A percentile compares a stretch with the other conserved stretches of the same genome.
phyloP scores from a whole-genome alignment of 2,113 vertebrate genomes.

The Gymnobelideus leadbeateri region DNA sequence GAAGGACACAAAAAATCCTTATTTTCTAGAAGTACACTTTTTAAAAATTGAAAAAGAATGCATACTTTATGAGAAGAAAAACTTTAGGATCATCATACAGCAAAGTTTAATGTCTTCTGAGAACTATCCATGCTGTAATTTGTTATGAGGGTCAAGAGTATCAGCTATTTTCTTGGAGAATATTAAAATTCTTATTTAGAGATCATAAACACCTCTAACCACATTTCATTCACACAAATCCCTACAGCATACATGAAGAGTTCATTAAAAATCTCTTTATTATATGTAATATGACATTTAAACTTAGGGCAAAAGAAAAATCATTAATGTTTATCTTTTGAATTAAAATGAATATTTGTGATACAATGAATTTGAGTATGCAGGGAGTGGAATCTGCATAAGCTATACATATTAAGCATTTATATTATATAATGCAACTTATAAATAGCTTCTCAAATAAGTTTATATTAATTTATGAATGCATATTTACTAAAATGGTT shows the following conservation, averaged over 20 bases:
- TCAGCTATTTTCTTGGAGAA: conserved; percentile 1
- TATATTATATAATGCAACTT: background rate
- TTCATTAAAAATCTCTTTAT: background rate
- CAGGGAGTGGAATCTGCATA: background rate
- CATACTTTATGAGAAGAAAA: background rate
- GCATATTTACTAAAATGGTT: background rate
- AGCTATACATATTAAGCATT: conserved; percentile 18
- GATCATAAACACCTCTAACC: conserved; percentile 24
- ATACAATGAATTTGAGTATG: conserved; percentile 22
- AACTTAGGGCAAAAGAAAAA: background rate
- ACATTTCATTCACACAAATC: background rate
- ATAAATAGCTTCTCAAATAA: background rate
- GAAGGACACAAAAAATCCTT: background rate
- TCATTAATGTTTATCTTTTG: too few relatives aligned
- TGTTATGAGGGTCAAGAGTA: background rate
- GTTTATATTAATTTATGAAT: background rate
- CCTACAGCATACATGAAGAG: background rate
- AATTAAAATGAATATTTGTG: conserved; percentile 30
- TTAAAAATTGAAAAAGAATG: background rate
- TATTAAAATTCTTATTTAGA: conserved; percentile 48
- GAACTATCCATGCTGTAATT: background rate
- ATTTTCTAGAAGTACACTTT: background rate
- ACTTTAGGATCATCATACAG: conserved; percentile 8
- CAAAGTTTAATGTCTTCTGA: background rate
- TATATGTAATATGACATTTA: conserved; percentile 11